Evolutionary conservation across 2,888 invertebrate species (phyloP), one percentile per base, ranked within the genome.

Genomic region (Pogonocherus hispidulus): DNA sequence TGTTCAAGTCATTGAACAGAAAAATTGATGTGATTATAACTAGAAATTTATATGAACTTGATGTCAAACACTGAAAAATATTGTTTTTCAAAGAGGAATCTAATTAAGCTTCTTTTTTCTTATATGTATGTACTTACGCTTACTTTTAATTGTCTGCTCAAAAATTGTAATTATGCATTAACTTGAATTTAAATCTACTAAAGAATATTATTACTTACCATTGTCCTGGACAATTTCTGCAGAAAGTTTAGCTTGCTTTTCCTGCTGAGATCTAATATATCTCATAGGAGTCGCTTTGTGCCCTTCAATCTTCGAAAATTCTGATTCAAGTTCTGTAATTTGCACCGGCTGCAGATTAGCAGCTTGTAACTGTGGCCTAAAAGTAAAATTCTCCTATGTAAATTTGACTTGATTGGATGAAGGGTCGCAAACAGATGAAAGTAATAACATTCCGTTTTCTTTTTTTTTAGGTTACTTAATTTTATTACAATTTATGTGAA

Each of bases 281-380:
- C 96, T 87, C 0, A 88, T 88, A 20, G 95, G 94, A n/a, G 87
- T 84, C 0, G 92, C 91, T 81, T 91, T 92, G 59, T 89, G 90
- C 3, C 88, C 86, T 46, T 86, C 87, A 51, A 90, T 84, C 80
- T 94, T 94, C 54, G 92, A 91, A 87, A 98, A 98, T 80, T 97
- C 94, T 35, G 92, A 90, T 78, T 98, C 93, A 49, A 99, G 84
- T 85, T 98, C 98, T 66, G 94, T 91, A 32, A 97, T 88, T 79
- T 96, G 94, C 0, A 98, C 93, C 1, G 97, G 94, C 82, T 98
- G 98, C 16, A 98, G 87, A 35, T 91, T 90, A 18, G 92, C 90
- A 71, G 98, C 90, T 83, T 97, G 97, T 0, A 79, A 68, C 51
- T 77, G 78, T 27, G 95, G 92, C 82, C 96, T 92, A 77, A 60